Conservation (phyloP, 1,140 invertebrate species). For the Phenacoccus solenopsis region DNA sequence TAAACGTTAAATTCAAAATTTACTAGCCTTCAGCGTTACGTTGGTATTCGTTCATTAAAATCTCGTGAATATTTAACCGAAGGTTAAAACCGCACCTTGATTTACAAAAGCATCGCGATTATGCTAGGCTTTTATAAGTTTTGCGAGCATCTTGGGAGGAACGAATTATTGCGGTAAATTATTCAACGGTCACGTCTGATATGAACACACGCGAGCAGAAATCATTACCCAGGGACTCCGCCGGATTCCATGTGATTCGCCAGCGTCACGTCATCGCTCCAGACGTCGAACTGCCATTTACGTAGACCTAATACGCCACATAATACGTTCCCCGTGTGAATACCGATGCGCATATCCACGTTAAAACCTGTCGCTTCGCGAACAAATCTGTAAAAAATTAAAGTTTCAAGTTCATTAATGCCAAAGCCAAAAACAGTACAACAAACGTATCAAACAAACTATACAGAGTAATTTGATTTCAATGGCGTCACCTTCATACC, state of each 20-base stretch:
- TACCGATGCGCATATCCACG: constrained; percentile 90
- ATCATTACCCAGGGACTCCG: constrained; percentile 73
- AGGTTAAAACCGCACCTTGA: neutral
- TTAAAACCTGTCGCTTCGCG: constrained; percentile 77
- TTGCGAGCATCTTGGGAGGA: no score
- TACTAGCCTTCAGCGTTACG: neutral
- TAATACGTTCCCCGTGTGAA: constrained; percentile 85
- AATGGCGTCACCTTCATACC: no score
- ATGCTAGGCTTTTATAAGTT: no score
- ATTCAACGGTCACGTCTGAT: no score
- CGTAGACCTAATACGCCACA: constrained; percentile 89
- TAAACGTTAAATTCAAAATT: neutral
- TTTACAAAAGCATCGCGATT: neutral
- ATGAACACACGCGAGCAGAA: no score
- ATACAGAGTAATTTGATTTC: no score
- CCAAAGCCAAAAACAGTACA: no score
- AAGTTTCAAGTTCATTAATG: neutral
- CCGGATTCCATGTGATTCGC: constrained; percentile 97
- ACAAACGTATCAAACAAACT: no score
- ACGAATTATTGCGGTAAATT: no score
- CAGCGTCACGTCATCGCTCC: constrained; percentile 93
- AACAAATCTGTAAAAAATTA: constrained; percentile 54
- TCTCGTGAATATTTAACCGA: neutral
- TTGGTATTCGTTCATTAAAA: neutral
- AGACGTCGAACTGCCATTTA: constrained; percentile 98